Base-by-base conservation (phyloP, 2,797 vertebrate genomes). In the Tokudaia tokunoshimensis region DNA sequence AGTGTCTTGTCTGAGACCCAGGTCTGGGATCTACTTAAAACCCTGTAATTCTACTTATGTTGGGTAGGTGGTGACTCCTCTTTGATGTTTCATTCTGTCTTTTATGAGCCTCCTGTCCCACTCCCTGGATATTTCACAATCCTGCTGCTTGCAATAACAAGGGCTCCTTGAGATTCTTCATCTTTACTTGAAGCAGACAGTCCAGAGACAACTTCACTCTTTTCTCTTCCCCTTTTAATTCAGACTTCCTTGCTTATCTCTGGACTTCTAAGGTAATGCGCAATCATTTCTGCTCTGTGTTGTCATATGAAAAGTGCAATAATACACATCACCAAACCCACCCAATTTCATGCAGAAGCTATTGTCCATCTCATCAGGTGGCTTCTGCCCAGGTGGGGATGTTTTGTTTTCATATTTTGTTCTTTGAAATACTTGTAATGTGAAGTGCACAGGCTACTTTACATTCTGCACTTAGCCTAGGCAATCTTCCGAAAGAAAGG, bases 401-500 rank as follows among this genome's bases (percentile, higher is more conserved):
- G 63, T 22, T 85, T 29, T 85, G 7, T 61, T 97, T 75, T 88
- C 81, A 31, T 0, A 11, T 57, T 92, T 34, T 74, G 80, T 70
- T 55, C 65, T 74, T 67, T 24, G 57, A 12, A 65, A 78, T 94
- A 85, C 94, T 94, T 75, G 29, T 34, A 87, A 78, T 67, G 59
- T 65, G 34, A 96, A 95, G 75, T 59, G 65, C 78, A 20, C 26
- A 55, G 29, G 26, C n/a, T 9, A 41, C 63, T 85, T 95, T 85
- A 92, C 4, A 84, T n/a, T 92, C 57, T 94, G 63, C 47, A 9
- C 65, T 92, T 55, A 47, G 5, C 3, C 37, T 82, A 50, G 91
- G 34, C 26, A 83, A 72, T 86, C 67, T 79, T 41, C 11, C 34
- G 59, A 57, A 96, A n/a, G 57, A 57, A 96, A 93, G 86, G 13